Evolutionary conservation across 2,888 invertebrate species (phyloP).

Genomic region (Lottia scabra): DNA sequence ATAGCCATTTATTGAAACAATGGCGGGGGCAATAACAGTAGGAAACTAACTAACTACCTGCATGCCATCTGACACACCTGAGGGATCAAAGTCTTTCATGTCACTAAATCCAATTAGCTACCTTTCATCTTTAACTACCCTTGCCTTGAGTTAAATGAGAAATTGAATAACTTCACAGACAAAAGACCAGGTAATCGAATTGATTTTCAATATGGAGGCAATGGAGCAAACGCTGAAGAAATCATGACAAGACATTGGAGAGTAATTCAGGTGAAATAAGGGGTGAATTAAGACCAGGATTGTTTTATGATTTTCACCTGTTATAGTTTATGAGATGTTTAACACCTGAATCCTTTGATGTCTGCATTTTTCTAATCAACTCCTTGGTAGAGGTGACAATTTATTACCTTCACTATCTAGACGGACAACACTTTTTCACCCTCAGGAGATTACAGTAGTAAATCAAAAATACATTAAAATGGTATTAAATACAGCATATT

Average conservation of each 20-base stretch:
- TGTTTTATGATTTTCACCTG: conserved; percentile 2
- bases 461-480: too few relatives aligned
- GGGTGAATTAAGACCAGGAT: neutral
- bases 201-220: too few relatives aligned
- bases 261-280: too few relatives aligned
- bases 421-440: too few relatives aligned
- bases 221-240: too few relatives aligned
- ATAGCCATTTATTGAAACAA: neutral
- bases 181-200: neutral
- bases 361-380: neutral
- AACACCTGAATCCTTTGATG: conserved; percentile 1
- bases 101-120: neutral
- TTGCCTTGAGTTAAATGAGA: neutral
- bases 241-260: too few relatives aligned
- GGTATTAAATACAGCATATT: too few relatives aligned
- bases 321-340: neutral
- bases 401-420: neutral
- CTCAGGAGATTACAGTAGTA: too few relatives aligned
- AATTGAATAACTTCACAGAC: neutral
- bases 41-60: too few relatives aligned
- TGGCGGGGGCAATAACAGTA: neutral
- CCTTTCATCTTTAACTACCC: neutral
- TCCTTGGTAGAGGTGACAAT: neutral
- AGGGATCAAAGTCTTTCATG: conserved; percentile 1
- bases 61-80: neutral